Evolutionary conservation across 2,888 invertebrate genomes (phyloP), one percentile per base, ranked within the genome.

Genomic region (Dendrolimus houi): DNA sequence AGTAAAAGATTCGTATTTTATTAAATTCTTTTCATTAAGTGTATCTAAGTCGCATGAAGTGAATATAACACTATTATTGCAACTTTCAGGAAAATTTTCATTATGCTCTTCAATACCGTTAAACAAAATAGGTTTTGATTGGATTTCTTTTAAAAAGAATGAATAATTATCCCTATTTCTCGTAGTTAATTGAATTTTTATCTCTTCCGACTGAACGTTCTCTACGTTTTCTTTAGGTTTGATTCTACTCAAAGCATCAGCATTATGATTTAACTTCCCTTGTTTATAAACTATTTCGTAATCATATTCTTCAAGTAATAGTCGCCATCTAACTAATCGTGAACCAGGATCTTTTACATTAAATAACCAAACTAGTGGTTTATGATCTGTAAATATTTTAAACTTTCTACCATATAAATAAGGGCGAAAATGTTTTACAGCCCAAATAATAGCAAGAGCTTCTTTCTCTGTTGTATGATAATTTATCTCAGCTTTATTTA

Each of bases 301-400:
- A 29, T 61, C 57, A 10, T 60, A 53, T 52, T 58, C 57, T 52
- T 61, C 57, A 9, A 61, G 52, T 52, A 57, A 56, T 41, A 62
- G n/a, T 2, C 59, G 42, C 58, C 60, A 61, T n/a, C 60, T 29
- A 3, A 57, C 56, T 13, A 60, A n/a, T 57, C 56, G 41, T 14
- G 55, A 55, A 9, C 53, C 56, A 1, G 58, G 56, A 13, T 60
- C 60, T 56, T 58, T 58, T 8, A 55, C 47, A 3, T 57, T 57
- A 14, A 59, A 58, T 54, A 60, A 17, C 57, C 60, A 57, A 3
- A 58, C 60, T 7, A 79, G 55, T 9, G 76, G 73, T 58, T 64
- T 66, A 60, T 81, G 77, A 59, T 81, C 80, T 0, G 72, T 79
- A 8, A 69, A 59, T 12, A 80, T 72, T 9, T 41, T 65, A 56